These are phyloP conservation scores for Dastarcus helophoroides DNA, from an alignment of 2,888 invertebrate genomes.

Conservation along the genomic window DNA sequence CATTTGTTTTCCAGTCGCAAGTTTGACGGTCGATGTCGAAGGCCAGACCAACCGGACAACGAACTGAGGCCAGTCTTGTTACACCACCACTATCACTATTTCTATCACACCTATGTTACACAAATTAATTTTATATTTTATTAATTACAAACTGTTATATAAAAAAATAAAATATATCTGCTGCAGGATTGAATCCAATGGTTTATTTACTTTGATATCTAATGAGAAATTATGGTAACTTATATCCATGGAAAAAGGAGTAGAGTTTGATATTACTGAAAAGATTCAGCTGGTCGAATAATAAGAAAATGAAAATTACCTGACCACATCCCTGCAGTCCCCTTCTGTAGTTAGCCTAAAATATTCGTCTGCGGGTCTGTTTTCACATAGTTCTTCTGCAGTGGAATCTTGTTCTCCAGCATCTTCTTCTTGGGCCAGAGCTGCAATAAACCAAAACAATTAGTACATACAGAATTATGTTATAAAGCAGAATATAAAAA, in stretches of 20 bases:
- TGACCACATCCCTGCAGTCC: conserved; percentile 88
- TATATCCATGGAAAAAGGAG: too few species aligned
- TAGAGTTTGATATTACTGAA: too few species aligned
- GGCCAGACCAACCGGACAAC: conserved; percentile 81
- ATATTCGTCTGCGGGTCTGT: conserved; percentile 83
- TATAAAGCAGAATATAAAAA: background rate
- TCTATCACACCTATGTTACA: conserved; percentile 73
- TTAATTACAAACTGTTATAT: too few species aligned
- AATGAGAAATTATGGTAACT: too few species aligned
- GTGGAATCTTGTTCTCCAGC: conserved; percentile 43
- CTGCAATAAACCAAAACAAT: conserved; percentile 27
- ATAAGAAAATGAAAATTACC: conserved; percentile 46
- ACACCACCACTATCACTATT: conserved; percentile 78
- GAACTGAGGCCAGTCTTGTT: conserved; percentile 77
- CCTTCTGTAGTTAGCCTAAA: conserved; percentile 74
- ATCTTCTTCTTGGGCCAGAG: conserved; percentile 54
- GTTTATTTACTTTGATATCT: too few species aligned
- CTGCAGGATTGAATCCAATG: too few species aligned
- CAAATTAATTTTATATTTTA: too few species aligned
- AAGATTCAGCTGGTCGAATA: too few species aligned
- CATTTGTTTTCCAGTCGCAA: conserved; percentile 93
- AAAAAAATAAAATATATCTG: too few species aligned
- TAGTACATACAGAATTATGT: background rate
- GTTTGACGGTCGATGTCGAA: conserved; percentile 92
- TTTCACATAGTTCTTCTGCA: conserved; percentile 76